Evolutionary conservation across 2,888 invertebrate genomes (phyloP).

Genomic region (Icerya purchasi): DNA sequence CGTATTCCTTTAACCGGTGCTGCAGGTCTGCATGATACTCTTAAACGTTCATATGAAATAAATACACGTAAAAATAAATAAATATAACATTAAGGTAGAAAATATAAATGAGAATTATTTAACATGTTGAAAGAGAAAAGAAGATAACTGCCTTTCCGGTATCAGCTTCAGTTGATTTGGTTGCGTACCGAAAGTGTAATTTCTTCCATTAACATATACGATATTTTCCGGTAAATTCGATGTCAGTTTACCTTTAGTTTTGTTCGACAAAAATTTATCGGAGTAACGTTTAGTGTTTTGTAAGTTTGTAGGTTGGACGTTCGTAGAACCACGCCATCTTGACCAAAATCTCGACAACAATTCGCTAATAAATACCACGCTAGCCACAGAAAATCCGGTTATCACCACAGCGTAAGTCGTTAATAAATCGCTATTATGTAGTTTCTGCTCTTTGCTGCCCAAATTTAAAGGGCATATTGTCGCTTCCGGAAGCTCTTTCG

Average conservation of each 20-base stretch:
- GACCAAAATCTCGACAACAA: conserved; percentile 22
- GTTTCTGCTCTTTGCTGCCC: conserved; percentile 53
- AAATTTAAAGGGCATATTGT: conserved; percentile 62
- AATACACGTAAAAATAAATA: not conserved
- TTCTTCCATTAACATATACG: not conserved
- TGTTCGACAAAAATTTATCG: not conserved
- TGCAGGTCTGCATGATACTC: too few relatives aligned
- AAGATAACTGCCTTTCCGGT: not conserved
- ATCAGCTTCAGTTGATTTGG: not conserved
- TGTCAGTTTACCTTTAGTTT: not conserved
- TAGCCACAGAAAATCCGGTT: conserved; percentile 41
- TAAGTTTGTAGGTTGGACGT: not conserved
- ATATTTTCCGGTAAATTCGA: not conserved
- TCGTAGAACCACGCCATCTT: not conserved
- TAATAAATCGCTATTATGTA: conserved; percentile 50
- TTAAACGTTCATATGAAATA: not conserved
- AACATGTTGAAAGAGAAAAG: not conserved
- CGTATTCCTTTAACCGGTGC: too few relatives aligned
- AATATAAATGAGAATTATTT: not conserved
- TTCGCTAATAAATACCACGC: conserved; percentile 43
- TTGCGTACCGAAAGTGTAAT: not conserved
- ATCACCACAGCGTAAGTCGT: conserved; percentile 60
- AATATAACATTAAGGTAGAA: not conserved
- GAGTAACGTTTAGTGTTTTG: not conserved
- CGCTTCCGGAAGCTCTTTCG: conserved; percentile 42